Evolutionary conservation across 2,797 vertebrate species (phyloP).

Genomic region (Lophius americanus): DNA sequence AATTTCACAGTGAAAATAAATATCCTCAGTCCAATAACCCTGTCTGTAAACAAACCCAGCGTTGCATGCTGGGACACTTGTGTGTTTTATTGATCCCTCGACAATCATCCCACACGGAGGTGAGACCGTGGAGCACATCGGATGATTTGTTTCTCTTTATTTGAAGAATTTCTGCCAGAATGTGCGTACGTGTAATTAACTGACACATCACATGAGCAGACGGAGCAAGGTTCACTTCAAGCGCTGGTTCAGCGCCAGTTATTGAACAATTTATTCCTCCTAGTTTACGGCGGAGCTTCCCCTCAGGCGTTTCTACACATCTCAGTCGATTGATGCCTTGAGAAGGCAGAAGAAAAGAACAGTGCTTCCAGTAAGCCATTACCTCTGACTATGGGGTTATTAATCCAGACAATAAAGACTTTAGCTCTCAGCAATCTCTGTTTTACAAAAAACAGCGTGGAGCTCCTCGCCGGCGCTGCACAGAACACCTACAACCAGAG

Average conservation of each 20-base stretch:
- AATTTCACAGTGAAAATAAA: slow-evolving; percentile 44
- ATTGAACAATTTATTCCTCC: slow-evolving; percentile 54
- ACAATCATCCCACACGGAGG: slow-evolving; percentile 27
- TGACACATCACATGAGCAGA: slow-evolving; percentile 30
- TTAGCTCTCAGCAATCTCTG: slow-evolving; percentile 36
- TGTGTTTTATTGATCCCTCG: slow-evolving; percentile 49
- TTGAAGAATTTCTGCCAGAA: slow-evolving; percentile 21
- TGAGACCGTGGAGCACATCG: slow-evolving; percentile 10
- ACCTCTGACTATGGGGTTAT: slow-evolving; percentile 50
- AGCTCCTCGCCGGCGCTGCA: slow-evolving; percentile 15
- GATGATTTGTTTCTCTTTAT: slow-evolving; percentile 22
- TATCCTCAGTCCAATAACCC: slow-evolving; percentile 30
- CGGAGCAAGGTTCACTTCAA: slow-evolving; percentile 19
- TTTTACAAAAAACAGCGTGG: slow-evolving; percentile 42
- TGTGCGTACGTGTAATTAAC: slow-evolving; percentile 38
- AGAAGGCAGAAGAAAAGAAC: slow-evolving; percentile 45
- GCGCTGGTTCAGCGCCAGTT: slow-evolving; percentile 48
- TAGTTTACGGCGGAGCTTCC: slow-evolving; percentile 45
- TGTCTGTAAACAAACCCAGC: slow-evolving; percentile 45
- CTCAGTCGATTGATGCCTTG: slow-evolving; percentile 42
- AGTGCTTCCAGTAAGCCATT: slow-evolving; percentile 52
- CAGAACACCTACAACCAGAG: slow-evolving; percentile 1
- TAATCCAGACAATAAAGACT: slow-evolving; percentile 63
- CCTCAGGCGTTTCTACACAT: slow-evolving; percentile 47
- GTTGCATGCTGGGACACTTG: slow-evolving; percentile 13